phyloP scores from a whole-genome alignment of 2,797 vertebrate species.

The Muscicapa striata region DNA sequence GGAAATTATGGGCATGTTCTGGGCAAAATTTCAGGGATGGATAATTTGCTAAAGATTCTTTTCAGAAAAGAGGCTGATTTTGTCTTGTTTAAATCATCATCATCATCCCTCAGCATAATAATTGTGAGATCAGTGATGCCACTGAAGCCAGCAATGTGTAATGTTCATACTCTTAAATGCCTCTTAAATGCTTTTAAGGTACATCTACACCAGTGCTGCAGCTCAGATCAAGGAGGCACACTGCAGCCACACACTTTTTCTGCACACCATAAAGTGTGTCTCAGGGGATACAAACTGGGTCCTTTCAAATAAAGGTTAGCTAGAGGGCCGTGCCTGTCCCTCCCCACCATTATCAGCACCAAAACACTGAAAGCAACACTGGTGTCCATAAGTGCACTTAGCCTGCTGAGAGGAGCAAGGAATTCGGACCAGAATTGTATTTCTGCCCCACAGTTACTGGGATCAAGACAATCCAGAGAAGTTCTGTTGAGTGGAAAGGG shows the following conservation, averaged over 20 bases:
- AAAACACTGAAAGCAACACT: not conserved
- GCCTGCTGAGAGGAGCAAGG: not conserved
- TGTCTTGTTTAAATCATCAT: not conserved
- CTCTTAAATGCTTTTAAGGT: not conserved
- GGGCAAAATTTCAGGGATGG: not conserved
- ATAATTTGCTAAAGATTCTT: not conserved
- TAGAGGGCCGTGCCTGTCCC: not conserved
- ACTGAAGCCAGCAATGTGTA: not conserved
- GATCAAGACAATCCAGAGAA: not conserved
- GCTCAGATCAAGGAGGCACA: fast-evolving
- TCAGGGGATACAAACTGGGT: not conserved
- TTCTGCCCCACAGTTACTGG: not conserved
- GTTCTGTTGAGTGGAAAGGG: not conserved
- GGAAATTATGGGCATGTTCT: not conserved
- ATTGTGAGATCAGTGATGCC: not conserved
- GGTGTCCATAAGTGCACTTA: not conserved
- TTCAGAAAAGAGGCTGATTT: not conserved
- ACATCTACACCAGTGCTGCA: not conserved
- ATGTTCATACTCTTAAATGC: not conserved
- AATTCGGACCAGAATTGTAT: fast-evolving
- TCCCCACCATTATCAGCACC: not conserved
- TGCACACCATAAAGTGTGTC: not conserved
- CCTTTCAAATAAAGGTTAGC: not conserved
- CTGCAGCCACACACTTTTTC: not conserved
- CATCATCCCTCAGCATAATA: not conserved